Percentiles rank a stretch among this genome's conserved stretches.
phyloP scores from a whole-genome alignment of 2,113 vertebrate species.

The Saiga tatarica region DNA sequence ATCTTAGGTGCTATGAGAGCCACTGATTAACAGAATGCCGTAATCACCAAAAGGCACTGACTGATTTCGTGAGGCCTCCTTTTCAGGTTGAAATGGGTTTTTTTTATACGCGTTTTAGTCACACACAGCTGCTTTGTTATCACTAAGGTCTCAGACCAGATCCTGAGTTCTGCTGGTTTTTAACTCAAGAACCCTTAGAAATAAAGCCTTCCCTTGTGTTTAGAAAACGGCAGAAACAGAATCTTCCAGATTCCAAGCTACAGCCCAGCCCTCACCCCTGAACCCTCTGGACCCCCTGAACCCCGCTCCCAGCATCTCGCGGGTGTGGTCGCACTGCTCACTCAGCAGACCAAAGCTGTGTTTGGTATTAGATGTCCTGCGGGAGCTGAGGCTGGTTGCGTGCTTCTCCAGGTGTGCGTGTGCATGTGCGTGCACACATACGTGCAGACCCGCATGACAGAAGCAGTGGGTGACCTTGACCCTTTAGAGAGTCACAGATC shows the following conservation, averaged over 20 bases:
- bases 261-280: neutral
- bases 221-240: neutral
- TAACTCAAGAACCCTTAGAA: neutral
- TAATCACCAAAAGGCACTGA: neutral
- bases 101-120: neutral
- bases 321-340: fast-evolving
- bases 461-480: neutral
- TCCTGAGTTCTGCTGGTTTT: too few species aligned
- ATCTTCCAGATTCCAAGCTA: neutral
- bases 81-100: neutral
- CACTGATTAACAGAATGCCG: too few species aligned
- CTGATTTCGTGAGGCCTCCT: neutral
- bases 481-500: neutral
- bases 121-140: neutral
- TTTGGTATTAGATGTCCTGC: neutral
- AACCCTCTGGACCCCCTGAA: neutral
- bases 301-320: fast-evolving
- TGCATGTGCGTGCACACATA: fast-evolving
- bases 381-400: neutral
- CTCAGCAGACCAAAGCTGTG: neutral
- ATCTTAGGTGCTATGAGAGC: neutral
- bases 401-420: neutral
- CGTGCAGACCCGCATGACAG: neutral
- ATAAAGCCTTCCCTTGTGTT: neutral
- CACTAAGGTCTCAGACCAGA: neutral